A percentile compares a stretch with the other conserved stretches of the same genome.
phyloP scores from a whole-genome alignment of 1,140 invertebrate genomes.

The Theocolax elegans region DNA sequence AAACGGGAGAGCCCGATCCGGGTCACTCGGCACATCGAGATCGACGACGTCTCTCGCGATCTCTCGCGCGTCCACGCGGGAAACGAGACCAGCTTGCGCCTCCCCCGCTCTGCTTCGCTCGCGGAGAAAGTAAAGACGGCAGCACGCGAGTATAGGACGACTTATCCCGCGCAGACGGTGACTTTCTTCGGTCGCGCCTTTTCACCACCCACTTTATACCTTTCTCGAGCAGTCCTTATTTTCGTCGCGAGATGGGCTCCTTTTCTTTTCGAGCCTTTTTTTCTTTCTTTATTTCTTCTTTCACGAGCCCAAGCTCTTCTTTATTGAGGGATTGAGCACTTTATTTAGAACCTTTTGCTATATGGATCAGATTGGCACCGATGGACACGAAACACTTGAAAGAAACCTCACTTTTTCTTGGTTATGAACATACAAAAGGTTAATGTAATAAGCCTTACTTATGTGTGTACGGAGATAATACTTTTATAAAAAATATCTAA shows the following conservation, averaged over 20 bases:
- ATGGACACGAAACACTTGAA: no score
- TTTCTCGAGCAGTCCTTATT: slow-evolving; percentile 17
- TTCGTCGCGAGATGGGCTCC: neutral
- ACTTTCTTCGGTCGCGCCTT: neutral
- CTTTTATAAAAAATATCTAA: no score
- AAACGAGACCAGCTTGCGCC: neutral
- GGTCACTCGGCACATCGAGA: slow-evolving; percentile 28
- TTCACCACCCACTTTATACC: slow-evolving; percentile 5
- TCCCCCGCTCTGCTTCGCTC: neutral
- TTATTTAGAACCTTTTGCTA: neutral
- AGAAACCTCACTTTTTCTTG: no score
- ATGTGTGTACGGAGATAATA: no score
- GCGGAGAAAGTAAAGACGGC: slow-evolving; percentile 19
- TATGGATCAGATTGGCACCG: no score
- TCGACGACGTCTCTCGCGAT: slow-evolving; percentile 5
- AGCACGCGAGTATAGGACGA: neutral
- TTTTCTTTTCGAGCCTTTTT: neutral
- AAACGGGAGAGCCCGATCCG: slow-evolving; percentile 16
- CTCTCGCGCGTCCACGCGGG: neutral
- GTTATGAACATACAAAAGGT: no score
- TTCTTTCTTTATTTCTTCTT: neutral
- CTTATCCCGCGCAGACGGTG: neutral
- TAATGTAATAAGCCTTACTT: no score
- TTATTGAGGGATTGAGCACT: slow-evolving; percentile 37
- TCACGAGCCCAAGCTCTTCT: slow-evolving; percentile 7